phyloP scores from a whole-genome alignment of 2,797 vertebrate species.

The Alauda arvensis region DNA sequence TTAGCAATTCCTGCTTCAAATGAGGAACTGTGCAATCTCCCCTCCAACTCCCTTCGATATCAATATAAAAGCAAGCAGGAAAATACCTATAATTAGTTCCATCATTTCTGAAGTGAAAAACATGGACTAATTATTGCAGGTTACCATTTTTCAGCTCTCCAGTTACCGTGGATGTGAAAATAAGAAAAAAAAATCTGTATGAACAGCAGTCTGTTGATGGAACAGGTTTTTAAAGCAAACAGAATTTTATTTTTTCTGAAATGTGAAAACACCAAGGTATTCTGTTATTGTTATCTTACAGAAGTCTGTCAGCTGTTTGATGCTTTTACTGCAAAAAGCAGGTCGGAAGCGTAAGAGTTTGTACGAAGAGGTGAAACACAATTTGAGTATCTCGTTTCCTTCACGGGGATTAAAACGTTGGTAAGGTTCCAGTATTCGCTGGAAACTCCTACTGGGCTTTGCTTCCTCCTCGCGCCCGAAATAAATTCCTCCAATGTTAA shows the following conservation, averaged over 20 bases:
- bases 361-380: neutral
- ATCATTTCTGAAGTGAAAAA: neutral
- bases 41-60: neutral
- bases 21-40: neutral
- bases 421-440: neutral
- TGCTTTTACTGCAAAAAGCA: neutral
- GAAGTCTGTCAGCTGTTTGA: neutral
- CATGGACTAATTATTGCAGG: neutral
- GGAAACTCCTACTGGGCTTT: neutral
- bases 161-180: neutral
- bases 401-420: neutral
- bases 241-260: neutral
- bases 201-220: neutral
- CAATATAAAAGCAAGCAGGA: neutral
- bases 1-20: neutral
- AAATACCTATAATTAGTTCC: neutral
- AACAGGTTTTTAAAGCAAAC: neutral
- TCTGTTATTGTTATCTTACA: neutral
- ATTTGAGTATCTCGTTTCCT: neutral
- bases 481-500: neutral
- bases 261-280: accelerated
- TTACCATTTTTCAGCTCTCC: neutral
- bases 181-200: neutral
- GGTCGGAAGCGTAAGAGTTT: neutral
- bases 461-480: neutral